Evolutionary conservation across 2,888 invertebrate species (phyloP).

Genomic region (Danaus chrysippus): DNA sequence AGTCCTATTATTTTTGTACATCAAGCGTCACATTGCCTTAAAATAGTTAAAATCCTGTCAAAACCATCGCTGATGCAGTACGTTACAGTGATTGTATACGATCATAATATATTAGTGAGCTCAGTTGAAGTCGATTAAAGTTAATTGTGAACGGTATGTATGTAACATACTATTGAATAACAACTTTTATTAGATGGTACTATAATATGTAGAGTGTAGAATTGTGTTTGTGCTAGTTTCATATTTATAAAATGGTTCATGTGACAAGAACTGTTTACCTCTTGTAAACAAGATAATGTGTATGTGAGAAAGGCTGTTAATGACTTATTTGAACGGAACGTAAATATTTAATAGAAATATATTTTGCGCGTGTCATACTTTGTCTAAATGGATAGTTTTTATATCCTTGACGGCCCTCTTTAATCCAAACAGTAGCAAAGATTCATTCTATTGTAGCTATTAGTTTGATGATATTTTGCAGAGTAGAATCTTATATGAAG

Average conservation of each 20-base stretch:
- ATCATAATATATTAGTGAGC: constrained; percentile 9
- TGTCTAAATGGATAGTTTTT: no score
- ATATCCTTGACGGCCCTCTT: no score
- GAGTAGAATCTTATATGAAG: no score
- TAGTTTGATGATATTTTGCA: no score
- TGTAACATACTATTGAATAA: constrained; percentile 13
- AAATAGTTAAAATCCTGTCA: not conserved
- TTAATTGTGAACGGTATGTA: constrained; percentile 22
- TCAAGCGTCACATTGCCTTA: not conserved
- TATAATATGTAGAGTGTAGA: not conserved
- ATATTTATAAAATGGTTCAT: not conserved
- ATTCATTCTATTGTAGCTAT: no score
- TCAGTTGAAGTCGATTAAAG: constrained; percentile 20
- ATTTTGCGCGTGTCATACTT: no score
- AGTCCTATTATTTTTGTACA: constrained; percentile 8
- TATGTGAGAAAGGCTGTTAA: not conserved
- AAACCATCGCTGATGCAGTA: not conserved
- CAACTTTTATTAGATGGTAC: constrained; percentile 1
- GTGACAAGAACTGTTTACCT: not conserved
- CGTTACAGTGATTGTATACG: not conserved
- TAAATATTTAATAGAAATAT: no score
- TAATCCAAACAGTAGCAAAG: no score
- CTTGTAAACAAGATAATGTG: not conserved
- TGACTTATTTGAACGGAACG: no score
- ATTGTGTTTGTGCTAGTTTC: not conserved